These are phyloP conservation scores for Centropus bengalensis DNA, from an alignment of 2,113 vertebrate species.

Conservation along the genomic window DNA sequence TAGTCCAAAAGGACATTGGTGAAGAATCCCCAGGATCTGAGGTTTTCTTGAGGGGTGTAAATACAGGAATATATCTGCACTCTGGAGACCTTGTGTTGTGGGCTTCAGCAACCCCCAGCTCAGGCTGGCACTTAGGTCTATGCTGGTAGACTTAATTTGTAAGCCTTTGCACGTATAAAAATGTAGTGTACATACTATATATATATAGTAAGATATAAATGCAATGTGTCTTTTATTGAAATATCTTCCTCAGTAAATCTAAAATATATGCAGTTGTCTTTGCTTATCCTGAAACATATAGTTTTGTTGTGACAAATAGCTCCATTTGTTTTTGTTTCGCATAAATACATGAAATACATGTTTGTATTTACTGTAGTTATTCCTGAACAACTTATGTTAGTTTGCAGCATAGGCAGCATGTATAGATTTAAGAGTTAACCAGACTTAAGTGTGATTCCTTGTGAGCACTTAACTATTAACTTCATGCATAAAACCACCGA, in stretches of 20 bases:
- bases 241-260: not conserved
- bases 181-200: not conserved
- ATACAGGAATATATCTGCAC: not conserved
- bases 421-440: slow-evolving; percentile 61
- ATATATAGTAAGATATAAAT: not conserved
- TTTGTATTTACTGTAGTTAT: slow-evolving; percentile 2
- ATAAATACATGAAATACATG: not conserved
- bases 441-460: slow-evolving; percentile 59
- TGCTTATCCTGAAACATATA: not conserved
- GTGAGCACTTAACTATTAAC: slow-evolving; percentile 58
- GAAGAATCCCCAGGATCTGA: not conserved
- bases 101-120: not conserved
- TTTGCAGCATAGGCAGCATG: not conserved
- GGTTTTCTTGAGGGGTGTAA: not conserved
- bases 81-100: not conserved
- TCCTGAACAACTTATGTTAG: not conserved
- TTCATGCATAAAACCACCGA: slow-evolving; percentile 56
- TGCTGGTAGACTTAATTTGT: not conserved
- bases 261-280: not conserved
- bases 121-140: not conserved
- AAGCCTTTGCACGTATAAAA: not conserved
- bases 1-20: not conserved
- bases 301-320: not conserved
- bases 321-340: slow-evolving; percentile 9
- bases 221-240: not conserved